Base-by-base conservation (phyloP, 2,888 invertebrate species). In the Margaritifera margaritifera region DNA sequence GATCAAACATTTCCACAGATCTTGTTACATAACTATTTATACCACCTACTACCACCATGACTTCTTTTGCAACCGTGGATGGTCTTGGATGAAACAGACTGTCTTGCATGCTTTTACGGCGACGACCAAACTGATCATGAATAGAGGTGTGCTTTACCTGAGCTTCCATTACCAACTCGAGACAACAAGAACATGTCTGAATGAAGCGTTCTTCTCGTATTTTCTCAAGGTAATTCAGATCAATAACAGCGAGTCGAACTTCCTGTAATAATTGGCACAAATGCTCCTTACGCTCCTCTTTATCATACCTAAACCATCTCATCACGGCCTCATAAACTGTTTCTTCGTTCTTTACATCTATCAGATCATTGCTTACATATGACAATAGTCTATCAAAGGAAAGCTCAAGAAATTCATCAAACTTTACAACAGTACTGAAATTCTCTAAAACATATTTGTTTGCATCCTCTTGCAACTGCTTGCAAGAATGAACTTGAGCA, bases 41-140 rank as follows among this genome's bases (percentile, higher is more conserved):
- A 6, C 89, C 88, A 19, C 87, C 87, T 15, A 89, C 78, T 1
- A 87, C 80, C n/a, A 89, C 88, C 70, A 90, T 75, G 31, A 87
- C 86, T 65, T 89, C 87, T 66, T 87, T 88, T 54, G 89, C 88
- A 22, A 90, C 84, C 8, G 89, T 89, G 25, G 89, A 89, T 19
- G 89, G 89, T 54, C 89, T 77, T 6, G 88, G 89, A 42, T 83
- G 84, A 55, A 86, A 79, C 55, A 80, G 77, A 22, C 75, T 75
- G 60, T 83, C 82, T 77, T 86, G 87, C 86, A 87, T 87, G 75
- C 88, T 88, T 19, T 86, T 77, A 20, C 88, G 69, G 18, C 88
- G 76, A 56, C 87, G 83, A 18, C 85, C 86, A 71, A 81, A 83
- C 58, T 84, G 82, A 66, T 85, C 86, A 63, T 83, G 81, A n/a